A percentile compares a stretch with the other conserved stretches of the same genome.
Conservation (phyloP, 2,888 invertebrate genomes). For the Rhogogaster chlorosoma region DNA sequence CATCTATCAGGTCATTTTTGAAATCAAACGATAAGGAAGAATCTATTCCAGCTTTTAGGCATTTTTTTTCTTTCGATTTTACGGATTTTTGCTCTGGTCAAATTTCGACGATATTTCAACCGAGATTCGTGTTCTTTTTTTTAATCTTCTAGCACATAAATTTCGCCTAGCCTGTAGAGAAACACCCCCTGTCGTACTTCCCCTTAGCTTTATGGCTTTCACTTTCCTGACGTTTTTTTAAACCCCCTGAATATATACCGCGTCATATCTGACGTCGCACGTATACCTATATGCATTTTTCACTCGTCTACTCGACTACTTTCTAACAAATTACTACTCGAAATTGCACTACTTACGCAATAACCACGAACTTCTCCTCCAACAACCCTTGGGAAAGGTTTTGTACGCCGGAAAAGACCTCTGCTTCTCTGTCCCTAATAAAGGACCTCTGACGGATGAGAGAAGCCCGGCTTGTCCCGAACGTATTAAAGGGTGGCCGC, state of each 20-base stretch:
- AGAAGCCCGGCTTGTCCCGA: neutral
- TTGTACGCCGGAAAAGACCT: neutral
- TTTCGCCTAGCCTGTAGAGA: neutral
- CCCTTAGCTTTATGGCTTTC: neutral
- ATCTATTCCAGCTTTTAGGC: neutral
- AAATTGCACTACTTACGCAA: constrained; percentile 8
- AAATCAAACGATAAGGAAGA: neutral
- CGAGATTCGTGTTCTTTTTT: neutral
- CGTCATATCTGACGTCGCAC: neutral
- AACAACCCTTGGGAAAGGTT: neutral
- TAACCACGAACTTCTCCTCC: neutral
- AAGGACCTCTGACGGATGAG: constrained; percentile 16
- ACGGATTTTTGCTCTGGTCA: neutral
- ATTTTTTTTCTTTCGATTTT: neutral
- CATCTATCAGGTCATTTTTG: neutral
- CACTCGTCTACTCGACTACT: neutral
- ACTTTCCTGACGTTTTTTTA: neutral
- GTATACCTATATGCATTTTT: neutral
- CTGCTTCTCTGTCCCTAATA: constrained; percentile 9
- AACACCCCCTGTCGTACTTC: neutral
- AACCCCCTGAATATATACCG: neutral
- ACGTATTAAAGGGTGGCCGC: neutral
- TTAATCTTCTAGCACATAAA: neutral
- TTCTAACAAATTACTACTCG: constrained; percentile 8
- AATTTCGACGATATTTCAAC: neutral